Evolutionary conservation across 1,140 invertebrate species (phyloP).

Genomic region (Anadara kagoshimensis): DNA sequence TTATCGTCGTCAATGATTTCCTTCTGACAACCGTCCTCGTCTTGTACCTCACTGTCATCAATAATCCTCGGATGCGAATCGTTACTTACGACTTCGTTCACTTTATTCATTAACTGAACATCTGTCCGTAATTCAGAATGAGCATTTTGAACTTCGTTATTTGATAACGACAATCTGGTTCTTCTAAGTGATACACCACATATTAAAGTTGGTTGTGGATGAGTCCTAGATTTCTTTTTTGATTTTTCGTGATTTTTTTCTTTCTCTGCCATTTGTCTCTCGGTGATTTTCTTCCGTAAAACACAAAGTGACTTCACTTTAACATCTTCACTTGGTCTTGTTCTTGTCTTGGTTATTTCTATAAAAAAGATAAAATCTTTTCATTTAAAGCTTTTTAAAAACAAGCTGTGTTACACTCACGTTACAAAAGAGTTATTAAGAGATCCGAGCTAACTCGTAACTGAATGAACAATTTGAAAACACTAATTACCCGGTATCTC

Average conservation of each 20-base stretch:
- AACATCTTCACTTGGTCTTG: constrained; percentile 68
- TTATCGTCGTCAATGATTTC: constrained; percentile 48
- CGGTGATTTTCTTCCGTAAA: constrained; percentile 47
- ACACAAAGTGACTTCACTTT: constrained; percentile 66
- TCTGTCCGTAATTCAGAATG: constrained; percentile 45
- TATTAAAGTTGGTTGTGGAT: constrained; percentile 59
- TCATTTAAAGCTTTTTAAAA: background rate
- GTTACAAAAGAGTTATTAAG: no score
- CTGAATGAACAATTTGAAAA: no score
- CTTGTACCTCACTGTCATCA: constrained; percentile 30
- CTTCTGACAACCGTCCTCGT: no score
- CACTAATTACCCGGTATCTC: no score
- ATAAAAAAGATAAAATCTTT: constrained; percentile 20
- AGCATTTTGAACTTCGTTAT: constrained; percentile 25
- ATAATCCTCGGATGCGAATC: constrained; percentile 45
- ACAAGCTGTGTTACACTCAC: no score
- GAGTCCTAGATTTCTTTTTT: constrained; percentile 36
- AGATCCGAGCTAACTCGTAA: no score
- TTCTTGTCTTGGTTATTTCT: constrained; percentile 35
- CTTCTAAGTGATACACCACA: constrained; percentile 65
- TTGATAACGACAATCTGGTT: constrained; percentile 42
- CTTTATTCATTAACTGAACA: constrained; percentile 79
- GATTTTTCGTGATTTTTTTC: constrained; percentile 29
- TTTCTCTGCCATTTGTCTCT: constrained; percentile 28
- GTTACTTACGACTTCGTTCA: constrained; percentile 77